Evolutionary conservation across 2,888 invertebrate genomes (phyloP).

Genomic region (Pemphredon lugubris): DNA sequence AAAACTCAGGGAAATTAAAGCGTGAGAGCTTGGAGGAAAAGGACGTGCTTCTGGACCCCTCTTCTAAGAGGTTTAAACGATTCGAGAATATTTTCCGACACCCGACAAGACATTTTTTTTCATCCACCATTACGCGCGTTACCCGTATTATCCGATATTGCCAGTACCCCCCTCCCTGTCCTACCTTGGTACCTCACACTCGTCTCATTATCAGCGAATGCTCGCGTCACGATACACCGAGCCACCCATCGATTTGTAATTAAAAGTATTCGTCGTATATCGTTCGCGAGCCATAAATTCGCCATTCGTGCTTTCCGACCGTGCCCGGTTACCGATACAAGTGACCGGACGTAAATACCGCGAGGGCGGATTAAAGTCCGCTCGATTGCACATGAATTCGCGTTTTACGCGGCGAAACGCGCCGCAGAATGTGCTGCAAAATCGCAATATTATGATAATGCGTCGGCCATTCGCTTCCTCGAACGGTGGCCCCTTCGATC

Average conservation of each 20-base stretch:
- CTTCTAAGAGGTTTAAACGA: conserved; percentile 39
- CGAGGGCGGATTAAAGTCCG: conserved; percentile 53
- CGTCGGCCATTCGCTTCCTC: conserved; percentile 40
- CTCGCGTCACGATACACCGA: no score
- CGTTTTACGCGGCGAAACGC: conserved; percentile 46
- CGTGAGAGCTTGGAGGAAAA: conserved; percentile 5
- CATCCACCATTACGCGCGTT: no score
- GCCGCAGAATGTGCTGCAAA: conserved; percentile 61
- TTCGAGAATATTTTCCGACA: conserved; percentile 9
- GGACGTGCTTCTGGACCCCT: conserved; percentile 10
- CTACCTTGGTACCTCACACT: no score
- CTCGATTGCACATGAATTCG: conserved; percentile 54
- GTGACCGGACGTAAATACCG: conserved; percentile 32
- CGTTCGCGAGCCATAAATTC: no score
- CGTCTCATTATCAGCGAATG: no score
- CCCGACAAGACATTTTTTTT: neutral
- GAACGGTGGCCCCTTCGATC: conserved; percentile 28
- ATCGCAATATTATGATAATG: conserved; percentile 73
- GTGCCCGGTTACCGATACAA: conserved; percentile 35
- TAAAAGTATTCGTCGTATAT: no score
- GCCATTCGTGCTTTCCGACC: no score
- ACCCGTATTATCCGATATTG: no score
- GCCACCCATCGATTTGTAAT: no score
- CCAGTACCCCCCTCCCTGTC: no score
- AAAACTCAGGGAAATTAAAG: conserved; percentile 3